These are phyloP conservation scores for Copsychus sechellarum DNA, from an alignment of 2,113 vertebrate species.

Conservation along the genomic window DNA sequence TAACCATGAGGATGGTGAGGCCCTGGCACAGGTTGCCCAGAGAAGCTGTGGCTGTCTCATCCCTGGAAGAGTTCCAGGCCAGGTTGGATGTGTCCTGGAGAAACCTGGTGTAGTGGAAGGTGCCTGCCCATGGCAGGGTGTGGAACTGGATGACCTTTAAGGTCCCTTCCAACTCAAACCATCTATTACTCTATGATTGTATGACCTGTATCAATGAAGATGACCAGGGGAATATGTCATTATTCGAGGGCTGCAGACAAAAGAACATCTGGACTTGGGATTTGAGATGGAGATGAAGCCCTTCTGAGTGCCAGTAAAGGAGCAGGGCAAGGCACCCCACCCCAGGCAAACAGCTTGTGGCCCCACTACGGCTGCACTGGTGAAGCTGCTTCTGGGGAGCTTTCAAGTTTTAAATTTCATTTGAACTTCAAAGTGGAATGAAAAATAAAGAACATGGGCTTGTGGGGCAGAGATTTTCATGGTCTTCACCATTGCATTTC, in stretches of 20 bases:
- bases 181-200: too few species aligned
- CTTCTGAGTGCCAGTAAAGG: not conserved
- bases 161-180: not conserved
- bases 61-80: not conserved
- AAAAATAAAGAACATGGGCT: not conserved
- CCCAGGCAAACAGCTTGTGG: not conserved
- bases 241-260: not conserved
- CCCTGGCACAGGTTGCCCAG: too few species aligned
- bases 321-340: not conserved
- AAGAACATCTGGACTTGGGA: not conserved
- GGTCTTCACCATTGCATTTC: not conserved
- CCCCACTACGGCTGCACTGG: not conserved
- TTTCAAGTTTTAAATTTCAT: not conserved
- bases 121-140: not conserved
- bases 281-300: not conserved
- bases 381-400: not conserved
- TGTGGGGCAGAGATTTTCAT: not conserved
- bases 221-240: not conserved
- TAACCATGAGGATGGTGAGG: not conserved
- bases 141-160: not conserved
- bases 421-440: not conserved
- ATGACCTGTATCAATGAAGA: not conserved
- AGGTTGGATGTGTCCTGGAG: fast-evolving
- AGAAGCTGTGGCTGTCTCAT: not conserved
- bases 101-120: not conserved